Evolutionary conservation across 2,113 vertebrate species (phyloP).

Genomic region (Alethe castanea): DNA sequence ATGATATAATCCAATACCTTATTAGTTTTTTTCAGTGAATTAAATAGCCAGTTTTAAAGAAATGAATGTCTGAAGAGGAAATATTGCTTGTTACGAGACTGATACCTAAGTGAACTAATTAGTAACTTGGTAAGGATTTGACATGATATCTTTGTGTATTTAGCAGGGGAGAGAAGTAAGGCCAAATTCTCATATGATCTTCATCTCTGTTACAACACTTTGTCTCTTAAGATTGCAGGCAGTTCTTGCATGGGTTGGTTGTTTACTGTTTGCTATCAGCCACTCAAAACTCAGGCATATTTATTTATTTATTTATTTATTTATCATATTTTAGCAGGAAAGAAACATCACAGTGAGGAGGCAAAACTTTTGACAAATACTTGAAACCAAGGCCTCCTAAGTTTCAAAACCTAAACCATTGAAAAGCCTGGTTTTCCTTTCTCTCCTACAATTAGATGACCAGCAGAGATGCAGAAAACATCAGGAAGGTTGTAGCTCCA

Average conservation of each 20-base stretch:
- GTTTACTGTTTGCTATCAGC: neutral
- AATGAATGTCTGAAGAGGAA: neutral
- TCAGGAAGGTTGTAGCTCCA: neutral
- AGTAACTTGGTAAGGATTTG: neutral
- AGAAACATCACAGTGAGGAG: neutral
- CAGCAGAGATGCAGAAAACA: neutral
- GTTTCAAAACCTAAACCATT: neutral
- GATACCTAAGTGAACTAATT: neutral
- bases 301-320: neutral
- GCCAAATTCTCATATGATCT: neutral
- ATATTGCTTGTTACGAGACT: neutral
- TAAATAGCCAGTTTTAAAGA: neutral
- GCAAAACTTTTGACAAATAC: neutral
- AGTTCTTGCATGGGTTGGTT: neutral
- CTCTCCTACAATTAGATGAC: neutral
- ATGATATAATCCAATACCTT: neutral
- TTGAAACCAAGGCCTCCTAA: neutral
- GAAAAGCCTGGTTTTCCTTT: neutral
- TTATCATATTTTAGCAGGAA: neutral
- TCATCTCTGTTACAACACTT: neutral
- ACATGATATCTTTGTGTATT: neutral
- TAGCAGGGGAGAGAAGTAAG: neutral
- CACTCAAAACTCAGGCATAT: neutral
- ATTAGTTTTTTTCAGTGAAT: constrained; percentile 14
- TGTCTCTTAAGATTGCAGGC: neutral